Percentiles rank a stretch among this genome's conserved stretches.
Conservation (phyloP, 2,888 invertebrate species). For the Neoascia interrupta region DNA sequence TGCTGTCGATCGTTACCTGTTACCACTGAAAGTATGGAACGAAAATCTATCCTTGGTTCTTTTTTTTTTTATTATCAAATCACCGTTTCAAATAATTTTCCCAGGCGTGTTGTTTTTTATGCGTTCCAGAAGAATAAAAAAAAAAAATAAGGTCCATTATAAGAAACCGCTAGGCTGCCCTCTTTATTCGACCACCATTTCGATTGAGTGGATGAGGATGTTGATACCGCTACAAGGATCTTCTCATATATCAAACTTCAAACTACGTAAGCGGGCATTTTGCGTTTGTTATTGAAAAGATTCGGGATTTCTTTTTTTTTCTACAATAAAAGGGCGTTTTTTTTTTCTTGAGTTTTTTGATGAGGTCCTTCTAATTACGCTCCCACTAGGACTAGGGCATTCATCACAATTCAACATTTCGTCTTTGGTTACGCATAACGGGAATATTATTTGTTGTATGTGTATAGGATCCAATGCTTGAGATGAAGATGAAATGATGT, state of each 20-base stretch:
- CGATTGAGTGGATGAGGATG: conserved; percentile 66
- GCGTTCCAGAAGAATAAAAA: conserved; percentile 9
- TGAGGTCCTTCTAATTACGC: conserved; percentile 60
- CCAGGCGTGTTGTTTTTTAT: conserved; percentile 42
- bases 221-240: conserved; percentile 67
- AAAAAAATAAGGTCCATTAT: conserved; percentile 61
- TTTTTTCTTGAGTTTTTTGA: conserved; percentile 19
- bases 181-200: conserved; percentile 65
- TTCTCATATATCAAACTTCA: conserved; percentile 62
- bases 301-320: conserved; percentile 17
- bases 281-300: conserved; percentile 61
- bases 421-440: conserved; percentile 65
- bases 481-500: conserved; percentile 24
- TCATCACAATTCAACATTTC: conserved; percentile 35
- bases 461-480: conserved; percentile 34
- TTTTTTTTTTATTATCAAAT: conserved; percentile 18
- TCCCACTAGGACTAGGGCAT: conserved; percentile 61
- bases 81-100: conserved; percentile 50
- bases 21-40: conserved; percentile 25
- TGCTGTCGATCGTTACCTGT: conserved; percentile 47
- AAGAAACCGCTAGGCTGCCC: conserved; percentile 65
- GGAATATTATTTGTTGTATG: conserved; percentile 24
- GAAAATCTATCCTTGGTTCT: conserved; percentile 20
- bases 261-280: conserved; percentile 58
- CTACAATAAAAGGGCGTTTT: conserved; percentile 48